A percentile compares a stretch with the other conserved stretches of the same genome.
Evolutionary conservation across 2,113 vertebrate species (phyloP).

Genomic region (Corvus moneduloides): DNA sequence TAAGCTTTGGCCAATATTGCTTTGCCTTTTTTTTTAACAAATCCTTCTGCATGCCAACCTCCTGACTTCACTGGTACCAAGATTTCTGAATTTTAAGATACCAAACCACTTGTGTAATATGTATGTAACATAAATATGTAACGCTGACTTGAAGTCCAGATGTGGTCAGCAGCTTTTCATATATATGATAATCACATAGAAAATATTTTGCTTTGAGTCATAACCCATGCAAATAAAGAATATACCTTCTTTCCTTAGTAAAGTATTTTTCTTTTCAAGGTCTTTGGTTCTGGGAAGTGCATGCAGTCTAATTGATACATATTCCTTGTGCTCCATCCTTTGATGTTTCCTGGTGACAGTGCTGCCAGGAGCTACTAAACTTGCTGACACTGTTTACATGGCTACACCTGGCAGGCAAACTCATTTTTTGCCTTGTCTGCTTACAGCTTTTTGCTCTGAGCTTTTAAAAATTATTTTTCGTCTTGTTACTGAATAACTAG

Average conservation of each 20-base stretch:
- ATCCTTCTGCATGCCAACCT: background rate
- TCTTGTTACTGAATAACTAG: background rate
- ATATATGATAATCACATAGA: background rate
- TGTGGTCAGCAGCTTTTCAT: background rate
- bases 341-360: background rate
- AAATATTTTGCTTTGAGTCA: background rate
- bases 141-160: background rate
- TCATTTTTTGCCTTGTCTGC: background rate
- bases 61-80: background rate
- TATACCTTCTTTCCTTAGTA: background rate
- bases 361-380: background rate
- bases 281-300: background rate
- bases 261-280: background rate
- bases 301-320: background rate
- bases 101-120: background rate
- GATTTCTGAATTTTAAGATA: background rate
- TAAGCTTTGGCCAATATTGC: background rate
- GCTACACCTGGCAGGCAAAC: background rate
- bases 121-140: too few species aligned
- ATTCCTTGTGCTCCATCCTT: background rate
- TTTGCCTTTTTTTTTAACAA: background rate
- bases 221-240: background rate
- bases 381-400: background rate
- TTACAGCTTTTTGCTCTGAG: background rate
- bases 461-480: background rate